phyloP scores from a whole-genome alignment of 2,113 vertebrate species.

The Gambusia affinis region DNA sequence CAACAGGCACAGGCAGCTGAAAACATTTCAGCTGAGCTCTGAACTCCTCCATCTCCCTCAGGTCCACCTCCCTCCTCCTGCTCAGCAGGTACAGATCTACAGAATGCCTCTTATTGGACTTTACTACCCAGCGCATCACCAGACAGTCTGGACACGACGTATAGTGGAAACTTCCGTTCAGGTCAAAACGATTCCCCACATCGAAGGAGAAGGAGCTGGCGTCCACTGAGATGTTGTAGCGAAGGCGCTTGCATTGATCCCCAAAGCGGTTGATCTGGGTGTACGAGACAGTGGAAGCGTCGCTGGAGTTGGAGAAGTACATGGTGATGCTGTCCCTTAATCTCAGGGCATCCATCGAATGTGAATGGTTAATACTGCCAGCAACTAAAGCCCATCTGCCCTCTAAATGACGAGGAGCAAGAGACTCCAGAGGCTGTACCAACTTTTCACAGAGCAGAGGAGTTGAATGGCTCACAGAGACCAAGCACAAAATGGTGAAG shows the following conservation, averaged over 20 bases:
- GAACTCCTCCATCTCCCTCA: slow-evolving; percentile 56
- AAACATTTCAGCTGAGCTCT: slow-evolving; percentile 49
- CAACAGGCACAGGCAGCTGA: slow-evolving; percentile 36
- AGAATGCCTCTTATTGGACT: slow-evolving; percentile 27
- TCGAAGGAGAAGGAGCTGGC: slow-evolving; percentile 42
- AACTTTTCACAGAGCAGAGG: slow-evolving; percentile 47
- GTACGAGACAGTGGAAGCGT: slow-evolving; percentile 19
- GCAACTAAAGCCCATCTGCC: slow-evolving; percentile 57
- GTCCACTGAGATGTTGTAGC: slow-evolving; percentile 38
- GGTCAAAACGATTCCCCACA: slow-evolving; percentile 36
- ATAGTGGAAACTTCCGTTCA: slow-evolving; percentile 22
- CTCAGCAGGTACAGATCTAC: slow-evolving; percentile 59
- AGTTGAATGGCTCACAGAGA: slow-evolving; percentile 30
- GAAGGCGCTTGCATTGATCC: slow-evolving; percentile 41
- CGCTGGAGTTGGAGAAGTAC: slow-evolving; percentile 45
- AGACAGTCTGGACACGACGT: slow-evolving; percentile 59
- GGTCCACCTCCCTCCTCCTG: slow-evolving; percentile 45
- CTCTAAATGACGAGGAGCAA: slow-evolving; percentile 15
- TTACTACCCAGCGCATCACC: slow-evolving; percentile 55
- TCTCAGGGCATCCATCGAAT: slow-evolving; percentile 42
- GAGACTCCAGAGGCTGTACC: slow-evolving; percentile 21
- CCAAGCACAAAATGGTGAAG: slow-evolving; percentile 15
- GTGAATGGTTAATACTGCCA: slow-evolving; percentile 36
- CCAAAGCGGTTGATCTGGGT: slow-evolving; percentile 59
- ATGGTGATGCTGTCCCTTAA: slow-evolving; percentile 56